These are phyloP conservation scores for Molossus molossus DNA, from an alignment of 2,797 vertebrate species.

Conservation along the genomic window DNA sequence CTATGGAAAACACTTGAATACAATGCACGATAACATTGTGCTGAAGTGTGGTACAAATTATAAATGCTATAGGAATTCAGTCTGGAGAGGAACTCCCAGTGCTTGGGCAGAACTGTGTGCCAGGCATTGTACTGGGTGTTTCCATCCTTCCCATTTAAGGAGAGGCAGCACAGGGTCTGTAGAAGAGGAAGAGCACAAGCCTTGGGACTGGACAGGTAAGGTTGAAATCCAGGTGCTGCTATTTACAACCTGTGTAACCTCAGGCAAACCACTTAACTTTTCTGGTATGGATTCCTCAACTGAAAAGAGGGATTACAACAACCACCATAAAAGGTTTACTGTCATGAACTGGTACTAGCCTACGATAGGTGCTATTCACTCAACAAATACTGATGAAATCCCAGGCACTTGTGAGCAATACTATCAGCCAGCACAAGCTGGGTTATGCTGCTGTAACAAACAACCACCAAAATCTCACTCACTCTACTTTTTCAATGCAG, in stretches of 20 bases:
- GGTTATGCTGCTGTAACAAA: background rate
- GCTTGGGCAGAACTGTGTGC: background rate
- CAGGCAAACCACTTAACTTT: background rate
- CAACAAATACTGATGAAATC: background rate
- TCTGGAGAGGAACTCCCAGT: constrained; percentile 38
- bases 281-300: background rate
- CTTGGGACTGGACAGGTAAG: constrained; percentile 18
- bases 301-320: background rate
- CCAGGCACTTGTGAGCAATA: background rate
- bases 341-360: background rate
- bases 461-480: background rate
- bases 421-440: background rate
- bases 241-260: constrained; percentile 3
- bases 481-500: background rate
- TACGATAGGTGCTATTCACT: background rate
- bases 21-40: constrained; percentile 13
- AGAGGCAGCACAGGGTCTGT: background rate
- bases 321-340: background rate
- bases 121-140: constrained; percentile 15
- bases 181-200: background rate
- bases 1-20: constrained; percentile 12
- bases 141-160: constrained; percentile 65
- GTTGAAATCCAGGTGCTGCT: background rate
- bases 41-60: constrained; percentile 41
- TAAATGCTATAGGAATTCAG: constrained; percentile 63